A percentile compares a stretch with the other conserved stretches of the same genome.
These are phyloP conservation scores for Mus musculus DNA, from an alignment of 2,113 vertebrate genomes.

Conservation along the genomic window GRCm39 chrX:156604501-156605000, in stretches of 20 bases:
- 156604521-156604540: conserved; percentile 86
- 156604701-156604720: conserved; percentile 85
- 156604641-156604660: conserved; percentile 86
- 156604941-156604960: conserved; percentile 89
- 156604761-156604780: conserved; percentile 88
- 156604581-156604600: conserved; percentile 84
- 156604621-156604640: conserved; percentile 87
- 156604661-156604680: conserved; percentile 82
- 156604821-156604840: conserved; percentile 48
- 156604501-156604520: conserved; percentile 85
- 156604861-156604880: conserved; percentile 90
- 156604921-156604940: conserved; percentile 87
- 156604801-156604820: conserved; percentile 87
- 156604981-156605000: conserved; percentile 86
- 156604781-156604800: conserved; percentile 89
- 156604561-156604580: conserved; percentile 84
- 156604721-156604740: conserved; percentile 86
- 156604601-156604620: conserved; percentile 86
- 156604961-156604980: conserved; percentile 87
- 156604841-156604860: conserved; percentile 77
- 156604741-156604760: conserved; percentile 89
- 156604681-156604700: conserved; percentile 82
- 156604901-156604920: conserved; percentile 90
- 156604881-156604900: conserved; percentile 89
- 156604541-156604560: conserved; percentile 76